phyloP scores from a whole-genome alignment of 2,888 invertebrate species.

The Iselma pallidipennis region DNA sequence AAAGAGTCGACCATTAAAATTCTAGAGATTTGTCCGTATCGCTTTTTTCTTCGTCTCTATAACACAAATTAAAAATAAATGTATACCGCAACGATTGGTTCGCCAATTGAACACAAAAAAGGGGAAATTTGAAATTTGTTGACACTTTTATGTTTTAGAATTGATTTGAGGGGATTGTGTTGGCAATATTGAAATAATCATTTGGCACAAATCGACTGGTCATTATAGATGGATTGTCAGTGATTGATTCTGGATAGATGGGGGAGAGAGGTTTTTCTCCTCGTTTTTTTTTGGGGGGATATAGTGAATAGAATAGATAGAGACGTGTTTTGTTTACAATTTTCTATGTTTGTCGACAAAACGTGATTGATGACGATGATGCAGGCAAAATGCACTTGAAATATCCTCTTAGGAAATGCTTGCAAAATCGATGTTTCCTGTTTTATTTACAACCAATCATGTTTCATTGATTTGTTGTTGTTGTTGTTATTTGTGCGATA shows the following conservation, averaged over 20 bases:
- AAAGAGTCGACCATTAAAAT: background rate
- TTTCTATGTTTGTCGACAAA: slow-evolving; percentile 8
- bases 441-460: too few species aligned
- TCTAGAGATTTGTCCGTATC: background rate
- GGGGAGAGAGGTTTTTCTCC: background rate
- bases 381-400: slow-evolving; percentile 4
- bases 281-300: background rate
- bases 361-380: slow-evolving; percentile 16
- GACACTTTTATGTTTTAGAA: background rate
- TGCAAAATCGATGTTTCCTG: background rate
- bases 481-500: too few species aligned
- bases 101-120: background rate
- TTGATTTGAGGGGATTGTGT: background rate
- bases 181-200: background rate
- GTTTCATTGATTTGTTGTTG: too few species aligned
- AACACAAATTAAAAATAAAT: background rate
- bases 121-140: background rate
- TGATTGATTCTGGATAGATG: slow-evolving; percentile 14
- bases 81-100: background rate
- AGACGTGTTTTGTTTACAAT: slow-evolving; percentile 9
- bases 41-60: background rate
- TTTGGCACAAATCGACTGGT: background rate
- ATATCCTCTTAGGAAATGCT: background rate
- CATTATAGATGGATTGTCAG: slow-evolving; percentile 7
- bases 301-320: background rate